phyloP scores from a whole-genome alignment of 2,888 invertebrate species.

The Apeira syringaria region DNA sequence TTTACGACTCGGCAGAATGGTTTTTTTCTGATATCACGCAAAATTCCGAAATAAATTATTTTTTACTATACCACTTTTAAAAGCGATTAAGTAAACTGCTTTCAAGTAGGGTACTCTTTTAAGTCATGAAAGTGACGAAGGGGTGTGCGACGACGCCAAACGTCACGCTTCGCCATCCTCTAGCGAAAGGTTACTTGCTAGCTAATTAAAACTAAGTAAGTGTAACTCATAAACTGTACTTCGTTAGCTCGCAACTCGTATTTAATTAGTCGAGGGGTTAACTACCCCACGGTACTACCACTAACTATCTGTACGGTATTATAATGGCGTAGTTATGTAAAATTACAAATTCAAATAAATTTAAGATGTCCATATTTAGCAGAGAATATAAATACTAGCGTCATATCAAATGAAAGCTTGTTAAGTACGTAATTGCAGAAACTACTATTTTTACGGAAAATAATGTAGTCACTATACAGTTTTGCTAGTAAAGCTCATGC shows the following conservation, averaged over 20 bases:
- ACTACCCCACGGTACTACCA: no score
- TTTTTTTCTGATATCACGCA: conserved; percentile 2
- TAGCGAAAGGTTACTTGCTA: conserved; percentile 15
- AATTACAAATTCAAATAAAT: no score
- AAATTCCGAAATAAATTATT: no score
- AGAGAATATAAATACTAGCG: no score
- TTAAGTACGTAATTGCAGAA: no score
- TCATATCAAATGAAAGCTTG: not conserved
- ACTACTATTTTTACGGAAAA: no score
- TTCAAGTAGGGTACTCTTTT: not conserved
- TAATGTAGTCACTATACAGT: not conserved
- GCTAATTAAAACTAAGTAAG: conserved; percentile 13
- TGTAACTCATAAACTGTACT: conserved; percentile 10
- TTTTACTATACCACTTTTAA: not conserved
- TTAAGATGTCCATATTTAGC: no score
- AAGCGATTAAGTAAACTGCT: not conserved
- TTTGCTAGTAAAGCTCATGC: not conserved
- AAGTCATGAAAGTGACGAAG: no score
- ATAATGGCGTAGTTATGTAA: no score
- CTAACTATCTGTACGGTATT: no score
- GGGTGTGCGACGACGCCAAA: not conserved
- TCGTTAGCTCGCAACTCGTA: conserved; percentile 5
- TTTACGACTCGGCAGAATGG: conserved; percentile 9
- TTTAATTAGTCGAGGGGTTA: conserved; percentile 3
- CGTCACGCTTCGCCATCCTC: conserved; percentile 2